Base-by-base conservation (phyloP, 2,888 invertebrate species). In the Andrena marginata region DNA sequence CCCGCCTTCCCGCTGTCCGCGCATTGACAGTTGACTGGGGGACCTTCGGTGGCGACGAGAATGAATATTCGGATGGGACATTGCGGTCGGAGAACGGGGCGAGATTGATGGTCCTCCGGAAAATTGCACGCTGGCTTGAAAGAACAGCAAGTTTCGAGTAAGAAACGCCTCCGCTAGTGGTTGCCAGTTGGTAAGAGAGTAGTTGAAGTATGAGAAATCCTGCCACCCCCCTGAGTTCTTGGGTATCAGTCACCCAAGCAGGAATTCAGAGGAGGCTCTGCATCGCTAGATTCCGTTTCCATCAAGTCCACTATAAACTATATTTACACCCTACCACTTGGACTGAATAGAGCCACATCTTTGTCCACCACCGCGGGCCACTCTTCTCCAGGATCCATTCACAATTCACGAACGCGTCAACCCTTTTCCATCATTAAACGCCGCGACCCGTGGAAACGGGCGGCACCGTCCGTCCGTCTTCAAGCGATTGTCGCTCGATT, bases 21-120 rank as follows among this genome's bases (percentile, higher is more conserved):
- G 83, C 84, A 84, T 84, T 84, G 84, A 84, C 84, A 84, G 84
- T 75, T 84, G 84, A 79, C 84, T 72, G 60, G 70, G 72, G 82
- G 71, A 64, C 73, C 42, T 62, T 31, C 76, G 63, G 51, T 83
- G 63, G 68, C 67, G 73, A 51, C 26, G 42, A 29, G 64, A 83
- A 84, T 84, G 82, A 83, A 84, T 84, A 84, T 84, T 84, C 79
- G 76, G 70, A 64, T 6, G 48, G 51, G 77, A 74, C 82, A 77
- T 74, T 71, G 82, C 54, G 69, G 59, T 60, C 69, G 8, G n/a
- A 42, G 64, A 56, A 65, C 63, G 23, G 13, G 13, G n/a, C 42
- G 60, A 63, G 79, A 80, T 80, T 78, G 69, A 80, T 80, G 59
- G 70, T 48, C 13, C 42, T 48, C 56, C 29, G 48, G 56, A 23